Evolutionary conservation across 2,797 vertebrate genomes (phyloP), one percentile per base, ranked within the genome.

Genomic region (Taenioides sp.): DNA sequence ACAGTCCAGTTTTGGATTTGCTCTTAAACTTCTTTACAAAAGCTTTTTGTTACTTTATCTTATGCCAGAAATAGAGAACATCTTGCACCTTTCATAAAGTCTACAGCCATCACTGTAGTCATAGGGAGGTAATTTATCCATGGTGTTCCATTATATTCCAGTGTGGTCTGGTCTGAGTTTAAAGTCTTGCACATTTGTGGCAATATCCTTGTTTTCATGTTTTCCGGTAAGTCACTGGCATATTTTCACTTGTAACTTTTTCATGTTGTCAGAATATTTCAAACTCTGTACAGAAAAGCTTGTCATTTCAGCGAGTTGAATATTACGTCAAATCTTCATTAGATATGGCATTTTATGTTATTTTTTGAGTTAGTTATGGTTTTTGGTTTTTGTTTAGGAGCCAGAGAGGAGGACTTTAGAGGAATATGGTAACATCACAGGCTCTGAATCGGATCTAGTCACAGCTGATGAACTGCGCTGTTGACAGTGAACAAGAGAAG

Each of bases 401-500:
- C 31, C 23, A 17, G 55, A 70, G 40, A 62, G 18, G 17, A 69
- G n/a, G 58, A 63, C 7, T 7, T 63, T 16, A 22, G 61, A 62
- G 31, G 20, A 64, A 18, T 47, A 37, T 17, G 50, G 16, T 12
- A 14, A 37, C 55, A n/a, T 27, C 7, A 28, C 17, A 4, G 12
- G 5, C 27, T 11, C 65, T 52, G 49, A 73, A 63, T 22, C 23
- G 22, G 47, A 58, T 63, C 69, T 25, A 20, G 4, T 47, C 34
- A 31, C 27, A 17, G 28, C 11, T 23, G 43, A 65, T 34, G 16
- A 12, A 43, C 6, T 27, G 18, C 6, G 7, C n/a, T 14, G 61
- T 17, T 70, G 20, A 67, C 4, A 37, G 23, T 54, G 61, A 25
- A 50, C 70, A 69, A 71, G 27, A 68, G 65, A 40, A 2, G 55